These are phyloP conservation scores for Scaptomyza hsui DNA, from an alignment of 1,140 invertebrate genomes.

Conservation along the genomic window DNA sequence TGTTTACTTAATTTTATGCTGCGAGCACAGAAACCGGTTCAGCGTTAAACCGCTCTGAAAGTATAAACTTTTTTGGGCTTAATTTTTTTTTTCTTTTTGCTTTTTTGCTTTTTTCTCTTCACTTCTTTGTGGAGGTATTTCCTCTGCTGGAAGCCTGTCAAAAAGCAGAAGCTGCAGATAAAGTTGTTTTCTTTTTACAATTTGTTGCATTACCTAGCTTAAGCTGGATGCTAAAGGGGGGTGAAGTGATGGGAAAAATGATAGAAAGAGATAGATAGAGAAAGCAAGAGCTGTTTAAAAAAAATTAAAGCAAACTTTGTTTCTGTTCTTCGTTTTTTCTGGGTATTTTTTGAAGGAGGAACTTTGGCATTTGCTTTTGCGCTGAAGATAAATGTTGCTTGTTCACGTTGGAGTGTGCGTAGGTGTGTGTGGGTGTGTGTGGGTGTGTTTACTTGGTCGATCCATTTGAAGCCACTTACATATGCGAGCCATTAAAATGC, in stretches of 20 bases:
- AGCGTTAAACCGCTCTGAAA: not conserved
- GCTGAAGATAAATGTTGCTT: slow-evolving; percentile 13
- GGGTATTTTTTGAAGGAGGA: not conserved
- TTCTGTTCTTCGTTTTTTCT: not conserved
- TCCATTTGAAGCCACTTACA: slow-evolving; percentile 42
- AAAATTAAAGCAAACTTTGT: slow-evolving; percentile 17
- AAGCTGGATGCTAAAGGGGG: not conserved
- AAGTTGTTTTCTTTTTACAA: slow-evolving; percentile 5
- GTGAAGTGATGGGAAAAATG: not conserved
- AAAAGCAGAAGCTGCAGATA: slow-evolving; percentile 8
- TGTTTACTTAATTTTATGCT: not conserved
- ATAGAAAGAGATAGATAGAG: not conserved
- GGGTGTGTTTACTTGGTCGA: slow-evolving; percentile 12
- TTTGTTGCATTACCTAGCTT: slow-evolving; percentile 5
- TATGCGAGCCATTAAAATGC: slow-evolving; percentile 49
- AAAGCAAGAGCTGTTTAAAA: not conserved
- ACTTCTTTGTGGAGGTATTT: not conserved
- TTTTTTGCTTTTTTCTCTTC: too few relatives aligned
- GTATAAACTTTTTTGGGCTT: not conserved
- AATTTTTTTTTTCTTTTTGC: not conserved
- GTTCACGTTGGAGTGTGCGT: slow-evolving; percentile 17
- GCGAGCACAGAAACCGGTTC: not conserved
- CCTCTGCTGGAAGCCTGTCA: not conserved
- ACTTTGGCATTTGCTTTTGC: slow-evolving; percentile 5
- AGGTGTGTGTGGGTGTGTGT: slow-evolving; percentile 4